Conservation (phyloP, 2,113 vertebrate species). For the Tricholaema leucomelas region DNA sequence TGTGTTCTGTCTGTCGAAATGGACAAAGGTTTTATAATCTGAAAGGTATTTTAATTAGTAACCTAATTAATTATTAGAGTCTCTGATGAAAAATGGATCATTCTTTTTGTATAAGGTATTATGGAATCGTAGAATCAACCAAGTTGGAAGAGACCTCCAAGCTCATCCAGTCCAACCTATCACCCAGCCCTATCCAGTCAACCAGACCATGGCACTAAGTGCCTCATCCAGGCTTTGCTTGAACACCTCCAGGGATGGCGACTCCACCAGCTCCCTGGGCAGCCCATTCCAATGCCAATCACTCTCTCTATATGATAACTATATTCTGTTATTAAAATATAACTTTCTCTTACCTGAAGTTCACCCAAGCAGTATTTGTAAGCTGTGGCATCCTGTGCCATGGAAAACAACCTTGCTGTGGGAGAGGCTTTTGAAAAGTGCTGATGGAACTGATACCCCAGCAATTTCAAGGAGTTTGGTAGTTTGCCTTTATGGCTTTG, state of each 20-base stretch:
- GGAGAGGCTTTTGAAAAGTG: neutral
- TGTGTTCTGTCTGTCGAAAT: neutral
- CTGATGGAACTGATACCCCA: neutral
- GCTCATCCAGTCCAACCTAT: no score
- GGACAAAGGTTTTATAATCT: neutral
- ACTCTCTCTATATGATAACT: no score
- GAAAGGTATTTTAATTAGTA: neutral
- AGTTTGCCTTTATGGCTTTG: neutral
- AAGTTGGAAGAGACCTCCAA: no score
- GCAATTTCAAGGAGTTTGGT: neutral
- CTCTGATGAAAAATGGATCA: neutral
- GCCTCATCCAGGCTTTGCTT: no score
- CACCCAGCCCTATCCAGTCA: no score
- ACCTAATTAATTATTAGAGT: neutral
- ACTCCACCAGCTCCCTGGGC: no score
- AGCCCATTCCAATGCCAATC: no score
- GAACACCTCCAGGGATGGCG: no score
- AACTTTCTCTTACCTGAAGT: neutral
- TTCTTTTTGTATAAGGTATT: neutral
- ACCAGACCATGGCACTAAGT: no score
- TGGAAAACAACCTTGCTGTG: neutral
- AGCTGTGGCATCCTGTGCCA: neutral
- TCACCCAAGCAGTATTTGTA: neutral
- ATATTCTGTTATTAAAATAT: neutral
- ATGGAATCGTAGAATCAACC: no score